Conservation (phyloP, 2,797 vertebrate genomes). For the Centroberyx gerrardi region DNA sequence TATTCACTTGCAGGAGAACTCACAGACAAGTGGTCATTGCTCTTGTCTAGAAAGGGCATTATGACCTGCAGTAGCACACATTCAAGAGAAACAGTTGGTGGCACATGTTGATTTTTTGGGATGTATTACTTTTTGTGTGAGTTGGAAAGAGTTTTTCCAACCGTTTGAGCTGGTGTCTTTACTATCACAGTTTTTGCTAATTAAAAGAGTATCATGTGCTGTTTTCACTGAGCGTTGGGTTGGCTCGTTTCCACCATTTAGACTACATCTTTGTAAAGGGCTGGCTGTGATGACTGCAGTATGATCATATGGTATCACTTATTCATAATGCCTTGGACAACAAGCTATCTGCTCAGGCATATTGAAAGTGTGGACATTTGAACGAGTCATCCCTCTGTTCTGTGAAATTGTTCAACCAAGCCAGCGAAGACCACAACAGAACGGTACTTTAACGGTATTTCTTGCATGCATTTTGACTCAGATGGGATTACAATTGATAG, state of each 20-base stretch:
- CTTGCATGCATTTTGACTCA: too few species aligned
- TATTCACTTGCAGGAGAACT: background rate
- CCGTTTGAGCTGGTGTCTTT: background rate
- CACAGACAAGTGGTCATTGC: background rate
- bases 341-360: background rate
- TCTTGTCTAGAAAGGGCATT: constrained; percentile 32
- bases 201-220: background rate
- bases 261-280: too few species aligned
- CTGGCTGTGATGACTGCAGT: background rate
- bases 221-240: too few species aligned
- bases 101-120: constrained; percentile 12
- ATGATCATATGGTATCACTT: background rate
- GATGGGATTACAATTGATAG: too few species aligned
- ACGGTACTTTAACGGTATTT: background rate
- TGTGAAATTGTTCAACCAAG: too few species aligned
- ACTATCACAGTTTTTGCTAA: background rate
- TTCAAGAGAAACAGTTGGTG: constrained; percentile 21
- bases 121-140: constrained; percentile 25
- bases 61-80: constrained; percentile 28
- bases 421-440: background rate
- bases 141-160: constrained; percentile 8
- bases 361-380: background rate
- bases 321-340: background rate
- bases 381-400: too few species aligned
- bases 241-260: too few species aligned